Base-by-base conservation (phyloP, 2,888 invertebrate species). In the Macaria liturata region DNA sequence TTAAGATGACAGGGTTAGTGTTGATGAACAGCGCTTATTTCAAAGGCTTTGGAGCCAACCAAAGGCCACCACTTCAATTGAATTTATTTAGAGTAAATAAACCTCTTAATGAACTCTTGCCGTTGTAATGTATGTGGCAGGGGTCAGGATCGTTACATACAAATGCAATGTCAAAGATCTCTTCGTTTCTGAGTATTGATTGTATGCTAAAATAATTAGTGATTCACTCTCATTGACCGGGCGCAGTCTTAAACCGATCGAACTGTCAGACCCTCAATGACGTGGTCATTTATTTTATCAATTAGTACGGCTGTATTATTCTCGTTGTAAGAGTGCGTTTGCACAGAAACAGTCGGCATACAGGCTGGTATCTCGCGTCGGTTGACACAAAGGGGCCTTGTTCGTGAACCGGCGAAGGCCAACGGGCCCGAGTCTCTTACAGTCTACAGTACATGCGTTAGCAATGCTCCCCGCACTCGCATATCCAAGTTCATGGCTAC, bases 351-450 rank as follows among this genome's bases (percentile, higher is more conserved):
- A 53, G 61, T 47, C 47, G 51, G 61, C 59, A 54, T 57, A 61
- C 65, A 57, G 56, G 52, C 64, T 62, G 57, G 67, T 60, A 60
- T 62, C 66, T 69, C 65, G 69, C 64, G 66, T 65, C 71, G 68
- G 69, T 69, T 70, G 72, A 75, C 78, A 87, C 84, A 88, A 88
- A 86, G 88, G 76, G 75, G 76, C 89, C 90, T 90, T 89, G 89
- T 83, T 88, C 88, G 80, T 89, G 87, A 88, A 88, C 88, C 82
- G 82, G 70, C 76, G 91, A 91, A 91, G 91, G 90, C 78, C 90
- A 78, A 69, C 88, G 73, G 75, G 80, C 75, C 75, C 76, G 78
- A 81, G 78, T 80, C 85, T 84, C 84, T 2, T 20, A 20, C 20
- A 20, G 80, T 80, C 77, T 78, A 79, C 76, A 76, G 20, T 20